Conservation (phyloP, 2,113 vertebrate genomes). For the Anhinga rufa region DNA sequence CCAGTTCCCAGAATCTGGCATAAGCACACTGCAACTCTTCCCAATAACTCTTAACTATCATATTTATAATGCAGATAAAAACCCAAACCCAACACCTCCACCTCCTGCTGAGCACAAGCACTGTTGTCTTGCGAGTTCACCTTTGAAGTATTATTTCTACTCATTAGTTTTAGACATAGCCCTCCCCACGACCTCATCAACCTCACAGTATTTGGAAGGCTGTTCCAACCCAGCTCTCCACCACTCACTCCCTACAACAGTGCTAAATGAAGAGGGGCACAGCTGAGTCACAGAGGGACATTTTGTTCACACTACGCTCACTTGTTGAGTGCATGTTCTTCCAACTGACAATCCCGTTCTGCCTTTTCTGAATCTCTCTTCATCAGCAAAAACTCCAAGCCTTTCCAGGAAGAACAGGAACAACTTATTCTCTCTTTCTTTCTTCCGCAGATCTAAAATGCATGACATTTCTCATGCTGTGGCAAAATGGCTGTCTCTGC, state of each 20-base stretch:
- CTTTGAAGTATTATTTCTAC: background rate
- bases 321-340: background rate
- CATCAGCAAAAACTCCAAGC: background rate
- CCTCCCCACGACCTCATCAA: background rate
- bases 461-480: background rate
- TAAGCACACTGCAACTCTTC: background rate
- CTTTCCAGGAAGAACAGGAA: background rate
- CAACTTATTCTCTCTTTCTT: background rate
- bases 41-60: background rate
- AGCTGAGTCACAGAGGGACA: background rate
- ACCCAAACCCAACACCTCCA: background rate
- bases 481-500: background rate
- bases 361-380: background rate
- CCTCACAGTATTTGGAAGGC: background rate
- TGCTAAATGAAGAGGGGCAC: background rate
- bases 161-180: background rate
- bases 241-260: background rate
- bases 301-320: background rate
- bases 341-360: background rate
- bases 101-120: background rate
- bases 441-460: background rate
- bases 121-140: background rate
- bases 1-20: background rate
- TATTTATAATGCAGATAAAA: background rate
- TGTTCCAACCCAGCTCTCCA: background rate